These are phyloP conservation scores for Fragum fragum DNA, from an alignment of 2,888 invertebrate species.

Conservation along the genomic window DNA sequence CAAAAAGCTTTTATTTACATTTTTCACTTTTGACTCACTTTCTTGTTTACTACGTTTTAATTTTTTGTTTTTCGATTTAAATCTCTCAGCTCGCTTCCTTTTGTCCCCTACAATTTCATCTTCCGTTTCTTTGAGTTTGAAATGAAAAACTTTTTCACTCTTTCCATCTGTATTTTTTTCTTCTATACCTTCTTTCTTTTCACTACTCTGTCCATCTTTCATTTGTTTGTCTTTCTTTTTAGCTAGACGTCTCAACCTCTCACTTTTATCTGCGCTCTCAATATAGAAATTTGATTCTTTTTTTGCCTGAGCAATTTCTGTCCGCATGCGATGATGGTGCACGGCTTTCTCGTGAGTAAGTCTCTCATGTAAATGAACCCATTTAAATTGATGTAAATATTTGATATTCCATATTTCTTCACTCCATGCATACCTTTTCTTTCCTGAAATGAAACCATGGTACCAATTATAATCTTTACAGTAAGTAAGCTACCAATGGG, in stretches of 20 bases:
- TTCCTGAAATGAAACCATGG: conserved; percentile 86
- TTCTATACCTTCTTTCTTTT: conserved; percentile 58
- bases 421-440: conserved; percentile 89
- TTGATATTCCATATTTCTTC: conserved; percentile 98
- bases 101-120: conserved; percentile 72
- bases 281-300: conserved; percentile 94
- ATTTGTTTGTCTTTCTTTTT: conserved; percentile 55
- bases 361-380: conserved; percentile 97
- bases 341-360: conserved; percentile 97
- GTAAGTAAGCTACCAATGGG: no score
- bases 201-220: conserved; percentile 53
- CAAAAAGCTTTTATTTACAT: conserved; percentile 71
- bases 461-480: no score
- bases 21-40: not conserved
- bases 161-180: conserved; percentile 29
- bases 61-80: conserved; percentile 37
- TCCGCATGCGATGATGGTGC: conserved; percentile 93
- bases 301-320: conserved; percentile 96
- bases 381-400: conserved; percentile 97
- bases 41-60: conserved; percentile 37
- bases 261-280: conserved; percentile 90
- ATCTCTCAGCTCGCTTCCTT: not conserved
- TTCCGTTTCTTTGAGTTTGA: conserved; percentile 78
- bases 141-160: conserved; percentile 58
- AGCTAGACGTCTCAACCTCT: conserved; percentile 75